Evolutionary conservation across 2,888 invertebrate species (phyloP).

Genomic region (Coelogynopora nodosa): DNA sequence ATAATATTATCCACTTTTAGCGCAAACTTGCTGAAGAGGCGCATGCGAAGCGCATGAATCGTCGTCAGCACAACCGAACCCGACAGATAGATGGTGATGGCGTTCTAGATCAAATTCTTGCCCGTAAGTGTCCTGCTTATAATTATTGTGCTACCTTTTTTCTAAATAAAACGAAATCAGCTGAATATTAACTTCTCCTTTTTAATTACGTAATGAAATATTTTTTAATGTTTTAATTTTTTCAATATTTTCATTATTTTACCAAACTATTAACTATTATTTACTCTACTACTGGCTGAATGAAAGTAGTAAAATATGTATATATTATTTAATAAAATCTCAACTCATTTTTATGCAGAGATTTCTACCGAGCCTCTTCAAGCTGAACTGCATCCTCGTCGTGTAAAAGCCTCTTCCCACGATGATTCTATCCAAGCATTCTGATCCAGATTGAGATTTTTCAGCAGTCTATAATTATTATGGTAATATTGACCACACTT

Average conservation of each 20-base stretch:
- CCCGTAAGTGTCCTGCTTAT: slow-evolving; percentile 32
- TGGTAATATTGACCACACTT: too few species aligned
- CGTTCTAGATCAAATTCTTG: slow-evolving; percentile 40
- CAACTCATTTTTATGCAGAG: not conserved
- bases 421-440: slow-evolving; percentile 25
- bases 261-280: too few species aligned
- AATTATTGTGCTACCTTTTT: too few species aligned
- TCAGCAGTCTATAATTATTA: too few species aligned
- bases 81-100: slow-evolving; percentile 39
- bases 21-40: slow-evolving; percentile 37
- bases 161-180: too few species aligned
- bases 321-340: not conserved
- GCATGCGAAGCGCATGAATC: not conserved
- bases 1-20: not conserved
- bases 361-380: slow-evolving; percentile 9
- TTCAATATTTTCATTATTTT: too few species aligned
- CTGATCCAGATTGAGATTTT: too few species aligned
- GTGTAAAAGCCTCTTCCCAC: slow-evolving; percentile 4
- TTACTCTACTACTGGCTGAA: too few species aligned
- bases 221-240: too few species aligned
- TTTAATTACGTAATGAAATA: too few species aligned
- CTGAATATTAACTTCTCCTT: too few species aligned
- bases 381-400: slow-evolving; percentile 35
- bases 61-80: slow-evolving; percentile 18
- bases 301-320: too few species aligned